phyloP scores from a whole-genome alignment of 2,888 invertebrate genomes.

The Heliconius sara region DNA sequence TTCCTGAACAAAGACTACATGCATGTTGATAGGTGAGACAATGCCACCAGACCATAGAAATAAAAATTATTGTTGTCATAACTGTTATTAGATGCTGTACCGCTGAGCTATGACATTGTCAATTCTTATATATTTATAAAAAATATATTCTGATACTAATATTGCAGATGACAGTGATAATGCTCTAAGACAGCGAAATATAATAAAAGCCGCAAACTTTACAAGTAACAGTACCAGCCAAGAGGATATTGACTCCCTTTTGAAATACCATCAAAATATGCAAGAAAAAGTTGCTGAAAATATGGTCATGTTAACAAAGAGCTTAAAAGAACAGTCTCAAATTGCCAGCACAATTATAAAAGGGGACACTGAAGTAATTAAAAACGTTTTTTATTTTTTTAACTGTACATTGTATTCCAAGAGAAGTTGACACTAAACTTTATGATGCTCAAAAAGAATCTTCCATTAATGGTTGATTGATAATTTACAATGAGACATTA shows the following conservation, averaged over 20 bases:
- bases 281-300: constrained; percentile 97
- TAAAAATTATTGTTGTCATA: too few relatives aligned
- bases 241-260: constrained; percentile 91
- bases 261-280: constrained; percentile 93
- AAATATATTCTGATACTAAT: neutral
- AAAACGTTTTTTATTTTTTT: too few relatives aligned
- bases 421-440: too few relatives aligned
- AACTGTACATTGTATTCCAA: neutral
- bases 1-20: too few relatives aligned
- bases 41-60: too few relatives aligned
- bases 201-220: constrained; percentile 78
- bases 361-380: constrained; percentile 91
- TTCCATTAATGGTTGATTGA: too few relatives aligned
- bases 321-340: constrained; percentile 94
- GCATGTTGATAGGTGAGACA: too few relatives aligned
- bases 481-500: too few relatives aligned
- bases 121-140: constrained; percentile 8
- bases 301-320: constrained; percentile 94
- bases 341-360: constrained; percentile 95
- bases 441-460: too few relatives aligned
- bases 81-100: too few relatives aligned
- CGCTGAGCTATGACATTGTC: neutral
- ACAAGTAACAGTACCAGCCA: constrained; percentile 78
- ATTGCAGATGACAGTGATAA: constrained; percentile 73
- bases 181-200: constrained; percentile 80